Evolutionary conservation across 2,797 vertebrate species (phyloP).

Genomic region (Thunnus albacares): DNA sequence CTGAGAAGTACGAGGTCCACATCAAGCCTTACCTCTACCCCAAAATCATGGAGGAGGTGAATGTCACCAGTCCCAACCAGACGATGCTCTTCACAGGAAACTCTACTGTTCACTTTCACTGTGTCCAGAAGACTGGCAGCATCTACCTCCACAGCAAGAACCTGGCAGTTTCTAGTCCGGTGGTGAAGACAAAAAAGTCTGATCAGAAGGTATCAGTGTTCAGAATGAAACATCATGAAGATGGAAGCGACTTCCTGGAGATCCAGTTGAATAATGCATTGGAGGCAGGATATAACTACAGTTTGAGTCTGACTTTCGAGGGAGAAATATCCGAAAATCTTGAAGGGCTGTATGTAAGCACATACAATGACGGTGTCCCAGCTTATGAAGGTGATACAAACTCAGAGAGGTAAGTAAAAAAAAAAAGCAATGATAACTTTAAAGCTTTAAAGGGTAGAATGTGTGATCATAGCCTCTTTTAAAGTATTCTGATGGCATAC

Average conservation of each 20-base stretch:
- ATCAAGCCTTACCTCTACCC: slow-evolving; percentile 76
- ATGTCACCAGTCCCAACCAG: slow-evolving; percentile 78
- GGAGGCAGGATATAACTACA: slow-evolving; percentile 66
- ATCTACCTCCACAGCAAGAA: slow-evolving; percentile 81
- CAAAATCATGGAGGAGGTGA: slow-evolving; percentile 55
- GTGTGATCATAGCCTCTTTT: background rate
- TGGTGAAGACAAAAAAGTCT: slow-evolving; percentile 38
- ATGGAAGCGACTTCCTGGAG: slow-evolving; percentile 74
- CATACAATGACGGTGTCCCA: slow-evolving; percentile 62
- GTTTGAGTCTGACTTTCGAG: slow-evolving; percentile 75
- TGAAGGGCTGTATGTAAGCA: slow-evolving; percentile 72
- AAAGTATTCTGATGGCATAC: background rate
- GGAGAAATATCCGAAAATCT: slow-evolving; percentile 63
- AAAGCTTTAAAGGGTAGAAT: background rate
- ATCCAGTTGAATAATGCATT: slow-evolving; percentile 51
- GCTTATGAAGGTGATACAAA: slow-evolving; percentile 8
- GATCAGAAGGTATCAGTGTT: background rate
- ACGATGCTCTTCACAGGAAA: slow-evolving; percentile 75
- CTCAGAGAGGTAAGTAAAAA: slow-evolving; percentile 54
- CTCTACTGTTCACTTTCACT: slow-evolving; percentile 78
- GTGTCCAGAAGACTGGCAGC: slow-evolving; percentile 57
- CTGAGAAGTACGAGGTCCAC: slow-evolving; percentile 75
- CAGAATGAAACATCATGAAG: fast-evolving
- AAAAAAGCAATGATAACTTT: background rate
- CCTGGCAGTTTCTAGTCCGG: slow-evolving; percentile 27